These are phyloP conservation scores for Rhipidura dahli DNA, from an alignment of 2,113 vertebrate species.

Conservation along the genomic window DNA sequence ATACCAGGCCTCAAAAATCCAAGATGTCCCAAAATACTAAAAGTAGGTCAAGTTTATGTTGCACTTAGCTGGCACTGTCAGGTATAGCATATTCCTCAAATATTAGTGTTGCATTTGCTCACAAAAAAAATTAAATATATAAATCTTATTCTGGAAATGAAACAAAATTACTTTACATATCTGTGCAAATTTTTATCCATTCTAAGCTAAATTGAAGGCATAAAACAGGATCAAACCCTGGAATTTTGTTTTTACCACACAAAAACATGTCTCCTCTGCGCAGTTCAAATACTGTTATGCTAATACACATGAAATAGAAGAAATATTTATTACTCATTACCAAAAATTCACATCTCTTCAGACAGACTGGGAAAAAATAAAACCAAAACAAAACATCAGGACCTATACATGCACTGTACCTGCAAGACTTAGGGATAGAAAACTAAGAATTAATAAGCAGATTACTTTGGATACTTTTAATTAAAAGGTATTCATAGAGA, in stretches of 20 bases:
- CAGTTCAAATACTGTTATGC: not conserved
- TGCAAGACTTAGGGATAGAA: not conserved
- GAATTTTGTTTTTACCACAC: not conserved
- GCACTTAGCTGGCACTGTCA: not conserved
- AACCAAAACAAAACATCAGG: not conserved
- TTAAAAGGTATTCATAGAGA: not conserved
- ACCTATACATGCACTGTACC: not conserved
- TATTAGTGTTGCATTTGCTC: not conserved
- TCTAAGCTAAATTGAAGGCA: not conserved
- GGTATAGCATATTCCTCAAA: not conserved
- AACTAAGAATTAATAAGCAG: not conserved
- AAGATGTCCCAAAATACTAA: not conserved
- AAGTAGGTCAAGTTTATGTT: not conserved
- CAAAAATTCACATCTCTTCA: not conserved
- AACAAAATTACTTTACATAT: not conserved
- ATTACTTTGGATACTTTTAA: not conserved
- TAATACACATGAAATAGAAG: not conserved
- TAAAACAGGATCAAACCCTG: not conserved
- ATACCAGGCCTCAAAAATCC: not conserved
- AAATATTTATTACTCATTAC: not conserved
- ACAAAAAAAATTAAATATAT: not conserved
- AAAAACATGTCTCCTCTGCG: not conserved
- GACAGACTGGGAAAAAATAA: not conserved
- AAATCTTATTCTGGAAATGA: not conserved
- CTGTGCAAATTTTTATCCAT: not conserved